phyloP scores from a whole-genome alignment of 2,113 vertebrate species.

The Gallinago media region DNA sequence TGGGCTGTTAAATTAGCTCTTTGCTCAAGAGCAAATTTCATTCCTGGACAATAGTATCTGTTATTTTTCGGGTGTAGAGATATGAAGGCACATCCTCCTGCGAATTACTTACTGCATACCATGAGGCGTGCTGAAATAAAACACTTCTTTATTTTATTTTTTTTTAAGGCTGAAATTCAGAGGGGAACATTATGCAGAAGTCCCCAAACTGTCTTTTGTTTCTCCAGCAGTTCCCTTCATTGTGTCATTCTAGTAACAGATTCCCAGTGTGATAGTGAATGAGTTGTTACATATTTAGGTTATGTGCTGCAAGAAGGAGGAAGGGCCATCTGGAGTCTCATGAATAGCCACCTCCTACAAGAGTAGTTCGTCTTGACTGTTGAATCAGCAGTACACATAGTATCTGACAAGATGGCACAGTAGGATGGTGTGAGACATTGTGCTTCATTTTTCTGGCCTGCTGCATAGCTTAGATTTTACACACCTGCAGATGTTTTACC shows the following conservation, averaged over 20 bases:
- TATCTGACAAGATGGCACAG: not conserved
- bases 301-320: not conserved
- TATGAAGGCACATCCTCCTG: not conserved
- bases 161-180: not conserved
- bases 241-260: conserved; percentile 3
- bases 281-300: conserved; percentile 30
- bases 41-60: not conserved
- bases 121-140: not conserved
- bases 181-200: not conserved
- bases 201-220: not conserved
- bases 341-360: not conserved
- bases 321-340: conserved; percentile 27
- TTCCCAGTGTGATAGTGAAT: not conserved
- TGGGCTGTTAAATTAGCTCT: not conserved
- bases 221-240: not conserved
- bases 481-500: not conserved
- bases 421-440: not conserved
- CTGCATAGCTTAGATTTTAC: not conserved
- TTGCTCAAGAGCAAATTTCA: not conserved
- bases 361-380: not conserved
- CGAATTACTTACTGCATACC: not conserved
- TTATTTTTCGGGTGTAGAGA: not conserved
- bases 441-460: not conserved
- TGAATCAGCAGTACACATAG: not conserved
- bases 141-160: not conserved